phyloP scores from a whole-genome alignment of 2,797 vertebrate species.

The Psittacula echo region DNA sequence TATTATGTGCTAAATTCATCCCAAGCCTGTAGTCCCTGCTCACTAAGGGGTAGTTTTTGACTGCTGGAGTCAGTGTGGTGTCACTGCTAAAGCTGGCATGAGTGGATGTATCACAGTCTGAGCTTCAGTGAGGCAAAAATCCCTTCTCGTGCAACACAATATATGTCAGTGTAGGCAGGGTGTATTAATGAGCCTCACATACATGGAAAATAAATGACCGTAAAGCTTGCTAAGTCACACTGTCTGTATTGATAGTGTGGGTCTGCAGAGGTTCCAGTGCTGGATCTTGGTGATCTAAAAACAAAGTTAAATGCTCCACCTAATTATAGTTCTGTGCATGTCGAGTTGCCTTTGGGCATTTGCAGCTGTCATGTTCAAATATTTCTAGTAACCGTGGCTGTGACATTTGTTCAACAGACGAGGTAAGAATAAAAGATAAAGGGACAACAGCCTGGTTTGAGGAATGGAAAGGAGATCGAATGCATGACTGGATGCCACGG shows the following conservation, averaged over 20 bases:
- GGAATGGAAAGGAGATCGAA: slow-evolving; percentile 36
- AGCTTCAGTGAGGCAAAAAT: slow-evolving; percentile 9
- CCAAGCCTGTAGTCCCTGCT: background rate
- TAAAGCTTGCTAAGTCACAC: slow-evolving; percentile 52
- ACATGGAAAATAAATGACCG: slow-evolving; percentile 42
- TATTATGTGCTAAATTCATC: background rate
- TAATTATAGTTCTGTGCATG: slow-evolving; percentile 72
- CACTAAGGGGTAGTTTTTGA: background rate
- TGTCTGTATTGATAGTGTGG: slow-evolving; percentile 45
- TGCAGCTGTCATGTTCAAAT: slow-evolving; percentile 67
- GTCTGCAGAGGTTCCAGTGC: slow-evolving; percentile 32
- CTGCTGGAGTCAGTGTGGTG: background rate
- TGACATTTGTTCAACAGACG: slow-evolving; percentile 61
- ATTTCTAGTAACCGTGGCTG: slow-evolving; percentile 61
- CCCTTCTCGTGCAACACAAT: slow-evolving; percentile 17
- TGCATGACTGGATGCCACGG: background rate
- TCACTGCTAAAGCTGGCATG: background rate
- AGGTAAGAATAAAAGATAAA: slow-evolving; percentile 64
- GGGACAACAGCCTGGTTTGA: background rate
- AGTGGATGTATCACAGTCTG: background rate
- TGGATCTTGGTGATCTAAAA: slow-evolving; percentile 49
- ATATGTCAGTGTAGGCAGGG: background rate
- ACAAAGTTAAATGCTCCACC: slow-evolving; percentile 62
- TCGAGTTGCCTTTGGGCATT: slow-evolving; percentile 64
- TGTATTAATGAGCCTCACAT: background rate